Conservation (phyloP, 2,797 vertebrate species). For the Triplophysa yarkandensis region DNA sequence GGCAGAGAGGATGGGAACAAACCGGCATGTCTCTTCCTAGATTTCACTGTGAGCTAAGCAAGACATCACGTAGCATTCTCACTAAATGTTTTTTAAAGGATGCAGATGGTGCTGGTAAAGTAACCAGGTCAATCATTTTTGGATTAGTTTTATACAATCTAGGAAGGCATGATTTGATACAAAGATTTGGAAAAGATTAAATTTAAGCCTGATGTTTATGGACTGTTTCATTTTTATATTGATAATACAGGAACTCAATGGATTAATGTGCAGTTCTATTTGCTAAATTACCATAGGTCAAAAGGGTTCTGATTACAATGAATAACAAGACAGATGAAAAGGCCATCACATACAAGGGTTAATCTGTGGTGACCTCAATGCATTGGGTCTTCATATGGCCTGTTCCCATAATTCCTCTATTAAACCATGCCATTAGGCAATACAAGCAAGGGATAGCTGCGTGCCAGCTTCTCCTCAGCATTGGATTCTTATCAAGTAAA, state of each 20-base stretch:
- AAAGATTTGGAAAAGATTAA: slow-evolving; percentile 33
- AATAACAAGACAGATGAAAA: slow-evolving; percentile 12
- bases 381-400: slow-evolving; percentile 1
- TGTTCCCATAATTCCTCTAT: slow-evolving; percentile 37
- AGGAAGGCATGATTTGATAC: slow-evolving; percentile 15
- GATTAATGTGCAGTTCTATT: not conserved
- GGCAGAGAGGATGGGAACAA: slow-evolving; percentile 12
- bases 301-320: slow-evolving; percentile 8
- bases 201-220: not conserved
- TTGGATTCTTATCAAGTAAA: slow-evolving; percentile 33
- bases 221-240: slow-evolving; percentile 2
- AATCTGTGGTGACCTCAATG: not conserved
- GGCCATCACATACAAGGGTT: slow-evolving; percentile 17
- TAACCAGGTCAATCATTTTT: slow-evolving; percentile 8
- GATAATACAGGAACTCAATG: not conserved
- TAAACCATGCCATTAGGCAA: slow-evolving; percentile 39
- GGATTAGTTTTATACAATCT: slow-evolving; percentile 25
- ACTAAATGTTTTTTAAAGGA: slow-evolving; percentile 18
- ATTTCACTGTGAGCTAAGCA: not conserved
- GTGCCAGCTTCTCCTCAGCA: slow-evolving; percentile 19
- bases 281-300: slow-evolving; percentile 24
- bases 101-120: slow-evolving; percentile 26
- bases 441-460: slow-evolving; percentile 36
- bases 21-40: slow-evolving; percentile 4
- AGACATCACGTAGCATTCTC: slow-evolving; percentile 20